These are phyloP conservation scores for Anguilla anguilla DNA, from an alignment of 2,797 vertebrate genomes.

Conservation along the genomic window DNA sequence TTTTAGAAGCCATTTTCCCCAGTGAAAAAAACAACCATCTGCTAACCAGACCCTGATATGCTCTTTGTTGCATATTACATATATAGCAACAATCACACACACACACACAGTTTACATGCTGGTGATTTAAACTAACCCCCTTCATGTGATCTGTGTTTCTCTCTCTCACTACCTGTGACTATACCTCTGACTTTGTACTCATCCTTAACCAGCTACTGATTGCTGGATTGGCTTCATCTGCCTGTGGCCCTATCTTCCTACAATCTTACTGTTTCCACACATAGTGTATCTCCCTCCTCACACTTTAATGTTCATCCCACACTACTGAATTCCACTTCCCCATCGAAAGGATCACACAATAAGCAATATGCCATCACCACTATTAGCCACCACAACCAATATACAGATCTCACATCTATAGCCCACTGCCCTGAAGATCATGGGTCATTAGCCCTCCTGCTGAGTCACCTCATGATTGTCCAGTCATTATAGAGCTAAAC, in stretches of 20 bases:
- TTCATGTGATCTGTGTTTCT: too few species aligned
- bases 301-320: not conserved
- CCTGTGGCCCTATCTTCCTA: too few species aligned
- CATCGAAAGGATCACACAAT: not conserved
- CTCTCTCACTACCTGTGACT: too few species aligned
- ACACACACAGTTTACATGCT: not conserved
- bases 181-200: too few species aligned
- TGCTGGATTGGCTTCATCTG: too few species aligned
- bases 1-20: not conserved
- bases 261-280: not conserved
- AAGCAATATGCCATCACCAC: not conserved
- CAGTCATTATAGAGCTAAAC: not conserved
- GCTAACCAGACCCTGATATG: not conserved
- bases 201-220: too few species aligned
- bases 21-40: not conserved
- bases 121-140: too few species aligned
- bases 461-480: not conserved
- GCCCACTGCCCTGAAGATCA: not conserved
- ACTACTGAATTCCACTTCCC: not conserved
- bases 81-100: not conserved
- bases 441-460: not conserved
- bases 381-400: not conserved
- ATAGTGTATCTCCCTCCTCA: not conserved
- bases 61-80: not conserved
- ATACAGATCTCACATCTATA: not conserved